phyloP scores from a whole-genome alignment of 2,888 invertebrate species.

The Plutella xylostella region DNA sequence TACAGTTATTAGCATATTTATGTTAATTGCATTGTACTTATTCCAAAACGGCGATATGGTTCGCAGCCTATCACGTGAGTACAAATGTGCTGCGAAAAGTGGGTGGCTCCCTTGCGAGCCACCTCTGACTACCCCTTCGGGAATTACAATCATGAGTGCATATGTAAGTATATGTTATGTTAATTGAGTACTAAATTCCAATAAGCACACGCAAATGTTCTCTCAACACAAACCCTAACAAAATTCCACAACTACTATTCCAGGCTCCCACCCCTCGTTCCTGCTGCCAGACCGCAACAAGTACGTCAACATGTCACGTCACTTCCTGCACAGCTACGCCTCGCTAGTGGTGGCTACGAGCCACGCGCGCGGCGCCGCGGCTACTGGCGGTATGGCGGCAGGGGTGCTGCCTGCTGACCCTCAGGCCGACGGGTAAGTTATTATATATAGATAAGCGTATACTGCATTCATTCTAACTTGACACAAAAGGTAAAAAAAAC shows the following conservation, averaged over 20 bases:
- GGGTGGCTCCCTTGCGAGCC: no score
- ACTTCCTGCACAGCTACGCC: constrained; percentile 74
- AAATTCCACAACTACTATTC: constrained; percentile 4
- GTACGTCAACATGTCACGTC: constrained; percentile 73
- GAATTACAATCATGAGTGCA: no score
- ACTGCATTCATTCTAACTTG: no score
- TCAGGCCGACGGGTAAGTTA: constrained; percentile 36
- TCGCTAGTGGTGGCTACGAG: constrained; percentile 69
- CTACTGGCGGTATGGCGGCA: constrained; percentile 78
- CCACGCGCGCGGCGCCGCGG: constrained; percentile 71
- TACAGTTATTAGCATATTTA: no score
- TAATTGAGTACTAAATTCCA: no score
- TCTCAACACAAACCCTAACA: neutral
- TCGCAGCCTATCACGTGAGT: no score
- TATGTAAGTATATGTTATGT: no score
- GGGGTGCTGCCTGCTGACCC: constrained; percentile 55
- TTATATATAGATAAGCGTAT: neutral
- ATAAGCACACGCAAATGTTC: neutral
- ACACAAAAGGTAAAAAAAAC: no score
- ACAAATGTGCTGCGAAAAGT: no score
- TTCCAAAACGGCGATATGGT: no score
- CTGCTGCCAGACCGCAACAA: constrained; percentile 76
- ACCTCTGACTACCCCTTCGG: no score
- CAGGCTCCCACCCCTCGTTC: constrained; percentile 68
- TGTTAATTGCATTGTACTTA: no score